Evolutionary conservation across 1,140 invertebrate genomes (phyloP), one percentile per base, ranked within the genome.

Genomic region (Drosophila hydei): DNA sequence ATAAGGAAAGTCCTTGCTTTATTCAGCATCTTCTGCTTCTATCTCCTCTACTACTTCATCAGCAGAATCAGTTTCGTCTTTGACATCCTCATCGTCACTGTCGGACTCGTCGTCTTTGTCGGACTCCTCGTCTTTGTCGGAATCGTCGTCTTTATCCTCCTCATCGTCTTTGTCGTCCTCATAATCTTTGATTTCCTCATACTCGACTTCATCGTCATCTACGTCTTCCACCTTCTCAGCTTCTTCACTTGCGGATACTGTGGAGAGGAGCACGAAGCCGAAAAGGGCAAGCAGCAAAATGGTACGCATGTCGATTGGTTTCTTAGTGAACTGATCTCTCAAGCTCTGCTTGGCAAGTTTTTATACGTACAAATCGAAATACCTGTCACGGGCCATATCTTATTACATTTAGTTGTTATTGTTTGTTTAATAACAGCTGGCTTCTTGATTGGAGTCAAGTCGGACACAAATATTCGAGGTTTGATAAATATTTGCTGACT

Each of bases 231-330:
- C 8, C 12, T 54, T 16, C 0, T 25, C 16, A 12, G 3, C 30
- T 18, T 40, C 27, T 11, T 72, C 43, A 19, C 30, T 33, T 6
- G 77, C 64, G 5, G 69, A 67, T 6, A 68, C 52, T 25, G 55
- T 65, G 43, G 81, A 42, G 21, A 85, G 27, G 12, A 85, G 60
- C 54, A 85, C 83, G 30, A 70, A 58, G 36, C 81, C 81, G 42
- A 85, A 81, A 7, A 85, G 74, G 16, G 74, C 83, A 36, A 85
- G 50, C 33, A 85, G 7, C 18, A 88, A 12, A 50, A 63, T 50
- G 16, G 50, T 56, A 47, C 83, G 81, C 81, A 85, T 88, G 33
- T 58, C 77, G 62, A 19, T 38, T 23, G 64, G 59, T 67, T 48
- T 47, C 4, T 58, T 25, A 25, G 36, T 11, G 23, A 73, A 85